phyloP scores from a whole-genome alignment of 2,888 invertebrate species.

The Petrophora chlorosata region DNA sequence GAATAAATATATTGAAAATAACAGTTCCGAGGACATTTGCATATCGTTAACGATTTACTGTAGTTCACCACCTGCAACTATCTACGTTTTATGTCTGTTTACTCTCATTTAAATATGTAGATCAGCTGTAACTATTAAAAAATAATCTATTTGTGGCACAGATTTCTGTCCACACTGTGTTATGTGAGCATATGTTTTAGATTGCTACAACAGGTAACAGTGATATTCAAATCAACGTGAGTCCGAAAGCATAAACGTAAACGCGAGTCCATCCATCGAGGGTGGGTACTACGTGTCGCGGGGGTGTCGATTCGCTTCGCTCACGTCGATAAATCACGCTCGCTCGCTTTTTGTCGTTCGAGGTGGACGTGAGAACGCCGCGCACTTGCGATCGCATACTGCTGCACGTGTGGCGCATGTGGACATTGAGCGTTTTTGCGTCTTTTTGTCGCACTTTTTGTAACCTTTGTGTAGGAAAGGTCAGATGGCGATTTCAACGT shows the following conservation, averaged over 20 bases:
- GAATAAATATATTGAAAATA: slow-evolving; percentile 28
- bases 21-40: slow-evolving; percentile 3
- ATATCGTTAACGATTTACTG: slow-evolving; percentile 4
- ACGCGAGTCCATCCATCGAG: slow-evolving; percentile 23
- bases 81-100: slow-evolving; percentile 4
- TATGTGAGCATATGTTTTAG: too few relatives aligned
- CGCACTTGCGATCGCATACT: slow-evolving; percentile 52
- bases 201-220: too few relatives aligned
- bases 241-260: slow-evolving; percentile 27
- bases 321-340: slow-evolving; percentile 66
- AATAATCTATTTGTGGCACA: too few relatives aligned
- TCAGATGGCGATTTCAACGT: slow-evolving; percentile 38
- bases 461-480: slow-evolving; percentile 32
- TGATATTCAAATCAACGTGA: neutral
- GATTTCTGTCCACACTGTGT: too few relatives aligned
- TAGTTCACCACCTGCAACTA: neutral
- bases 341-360: slow-evolving; percentile 44
- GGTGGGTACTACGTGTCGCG: slow-evolving; percentile 36
- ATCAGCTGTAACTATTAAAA: neutral
- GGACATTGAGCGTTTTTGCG: slow-evolving; percentile 45
- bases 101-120: neutral
- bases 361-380: slow-evolving; percentile 61
- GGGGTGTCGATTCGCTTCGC: slow-evolving; percentile 40
- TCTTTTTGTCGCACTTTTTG: slow-evolving; percentile 34
- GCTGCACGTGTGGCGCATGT: slow-evolving; percentile 41